Evolutionary conservation across 2,888 invertebrate genomes (phyloP), one percentile per base, ranked within the genome.

Genomic region (Blastobasis lacticolella): DNA sequence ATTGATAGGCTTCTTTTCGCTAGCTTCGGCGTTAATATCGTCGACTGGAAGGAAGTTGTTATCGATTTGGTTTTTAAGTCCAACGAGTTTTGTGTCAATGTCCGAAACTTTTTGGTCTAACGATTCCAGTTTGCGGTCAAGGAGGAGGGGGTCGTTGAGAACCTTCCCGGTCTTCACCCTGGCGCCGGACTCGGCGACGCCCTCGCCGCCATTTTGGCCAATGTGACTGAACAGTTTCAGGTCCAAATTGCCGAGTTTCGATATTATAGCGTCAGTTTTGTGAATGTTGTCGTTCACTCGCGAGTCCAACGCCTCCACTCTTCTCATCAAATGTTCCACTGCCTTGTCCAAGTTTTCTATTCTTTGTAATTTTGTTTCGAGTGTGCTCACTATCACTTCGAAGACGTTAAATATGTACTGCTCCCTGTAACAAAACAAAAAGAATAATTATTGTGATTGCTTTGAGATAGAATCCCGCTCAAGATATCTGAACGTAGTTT

Each of bases 331-430:
- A 71, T 95, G 94, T 71, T 96, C 95, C 2, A 96, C 94, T 0
- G 95, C 95, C 78, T 94, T 94, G 77, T 96, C 96, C 53, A 96
- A 81, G 75, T 95, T 95, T 71, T 96, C 96, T 71, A 96, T 95
- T 62, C 95, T 90, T 74, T 95, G 95, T 9, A 96, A 87, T 85
- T 96, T 96, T 5, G 95, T 94, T 78, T 96, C 96, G 64, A 96
- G 82, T 37, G 95, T 96, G 64, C 95, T 94, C 54, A 96, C 95
- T 62, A 97, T 95, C 51, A 95, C 95, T 81, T 96, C 96, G 83
- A 96, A 96, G 51, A 96, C 94, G 76, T 94, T 94, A 83, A 95
- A 93, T 58, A 96, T 90, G 78, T 95, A 95, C 78, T 95, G 94
- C 80, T 95, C 95, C 81, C 95, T 95, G 93, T 57, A 92, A 92